Percentiles rank a stretch among this genome's conserved stretches.
Conservation (phyloP, 2,113 vertebrate genomes). For the Platycercus adscitus region DNA sequence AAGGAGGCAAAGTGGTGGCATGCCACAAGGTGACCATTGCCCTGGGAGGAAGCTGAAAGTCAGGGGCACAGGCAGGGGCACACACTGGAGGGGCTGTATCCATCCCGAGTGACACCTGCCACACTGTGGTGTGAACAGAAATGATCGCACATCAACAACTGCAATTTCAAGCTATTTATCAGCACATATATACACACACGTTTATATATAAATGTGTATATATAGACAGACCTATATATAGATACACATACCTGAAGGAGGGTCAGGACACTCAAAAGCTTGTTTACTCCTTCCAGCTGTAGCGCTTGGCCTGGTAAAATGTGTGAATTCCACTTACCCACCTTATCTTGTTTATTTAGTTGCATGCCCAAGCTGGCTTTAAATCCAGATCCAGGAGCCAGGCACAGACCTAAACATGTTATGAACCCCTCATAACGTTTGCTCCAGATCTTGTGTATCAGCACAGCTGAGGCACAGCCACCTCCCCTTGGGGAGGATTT, state of each 20-base stretch:
- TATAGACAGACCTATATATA: conserved; percentile 21
- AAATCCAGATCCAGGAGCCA: fast-evolving
- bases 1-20: conserved; percentile 32
- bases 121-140: not conserved
- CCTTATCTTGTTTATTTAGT: not conserved
- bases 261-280: not conserved
- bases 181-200: not conserved
- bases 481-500: not conserved
- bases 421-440: not conserved
- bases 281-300: conserved; percentile 21
- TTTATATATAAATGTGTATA: not conserved
- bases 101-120: not conserved
- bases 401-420: not conserved
- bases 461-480: not conserved
- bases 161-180: not conserved
- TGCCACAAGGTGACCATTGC: not conserved
- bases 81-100: fast-evolving
- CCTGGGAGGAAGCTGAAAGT: conserved; percentile 29
- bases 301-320: not conserved
- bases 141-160: not conserved
- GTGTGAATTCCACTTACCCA: not conserved
- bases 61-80: not conserved
- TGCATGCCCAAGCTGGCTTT: fast-evolving
- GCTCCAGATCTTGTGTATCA: fast-evolving
- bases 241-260: conserved; percentile 30